Evolutionary conservation across 2,113 vertebrate species (phyloP), one percentile per base, ranked within the genome.

Genomic region (Echinops telfairi): DNA sequence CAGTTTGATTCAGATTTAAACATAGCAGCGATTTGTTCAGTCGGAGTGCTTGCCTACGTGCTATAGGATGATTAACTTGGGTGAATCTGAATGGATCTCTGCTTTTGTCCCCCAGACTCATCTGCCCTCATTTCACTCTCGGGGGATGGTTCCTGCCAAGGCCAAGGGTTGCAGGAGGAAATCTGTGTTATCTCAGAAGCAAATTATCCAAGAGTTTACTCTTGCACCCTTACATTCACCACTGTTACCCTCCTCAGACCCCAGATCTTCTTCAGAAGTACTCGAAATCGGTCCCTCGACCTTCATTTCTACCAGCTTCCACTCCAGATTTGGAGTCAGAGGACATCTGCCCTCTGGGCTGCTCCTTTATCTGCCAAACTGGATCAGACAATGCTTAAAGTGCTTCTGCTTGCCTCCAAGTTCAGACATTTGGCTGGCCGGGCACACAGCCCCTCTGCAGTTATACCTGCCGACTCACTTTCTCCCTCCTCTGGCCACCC

Each of bases 401-500:
- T 0, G 19, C n/a, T 33, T n/a, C 71, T 12, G n/a, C n/a, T 60
- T 73, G 36, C 75, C 20, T n/a, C 9, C 38, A 76, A 62, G 33
- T 8, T 53, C 12, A 79, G 64, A 76, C 16, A 25, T 7, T 78
- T 73, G 15, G 80, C 8, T 6, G 29, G 53, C 47, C 40, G 31
- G 43, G 62, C 80, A 64, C 47, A 62, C 75, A 53, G 3, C 1
- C 29, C n/a, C 38, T 93, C 14, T 14, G 40, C 27, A 7, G 31
- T 75, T 20, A 19, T 40, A 23, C 5, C 19, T 27, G 8, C 33
- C 36, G 53, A 22, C 27, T 1, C 23, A n/a, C 22, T 81, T 11
- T 33, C 66, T 60, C 6, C 7, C 16, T 36, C n/a, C 1, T 0
- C 12, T 19, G 7, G 20, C 14, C 23, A 0, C 12, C 25, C 10